These are phyloP conservation scores for Tetragonula carbonaria DNA, from an alignment of 2,888 invertebrate species.

Conservation along the genomic window DNA sequence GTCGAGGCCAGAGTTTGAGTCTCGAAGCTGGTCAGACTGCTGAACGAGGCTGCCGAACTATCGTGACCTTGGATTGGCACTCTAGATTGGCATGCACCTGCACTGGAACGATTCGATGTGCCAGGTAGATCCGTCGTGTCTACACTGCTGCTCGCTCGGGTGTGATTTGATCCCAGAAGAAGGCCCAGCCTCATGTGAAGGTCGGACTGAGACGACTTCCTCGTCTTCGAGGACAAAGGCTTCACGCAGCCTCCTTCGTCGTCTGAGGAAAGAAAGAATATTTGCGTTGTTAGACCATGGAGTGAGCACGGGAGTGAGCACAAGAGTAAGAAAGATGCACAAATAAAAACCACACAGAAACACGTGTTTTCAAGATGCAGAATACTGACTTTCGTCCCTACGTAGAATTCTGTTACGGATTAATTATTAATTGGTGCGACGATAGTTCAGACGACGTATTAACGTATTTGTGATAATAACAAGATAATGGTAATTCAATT, in stretches of 20 bases:
- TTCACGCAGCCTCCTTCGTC: slow-evolving; percentile 90
- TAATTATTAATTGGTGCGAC: not conserved
- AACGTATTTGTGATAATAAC: not conserved
- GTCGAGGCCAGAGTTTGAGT: slow-evolving; percentile 90
- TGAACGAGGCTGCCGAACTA: slow-evolving; percentile 84
- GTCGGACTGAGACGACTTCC: slow-evolving; percentile 89
- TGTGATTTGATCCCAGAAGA: slow-evolving; percentile 89
- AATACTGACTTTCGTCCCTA: not conserved
- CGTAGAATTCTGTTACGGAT: not conserved
- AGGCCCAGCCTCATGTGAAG: slow-evolving; percentile 93
- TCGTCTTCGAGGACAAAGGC: slow-evolving; percentile 84
- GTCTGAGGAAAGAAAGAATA: slow-evolving; percentile 84
- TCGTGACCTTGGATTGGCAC: slow-evolving; percentile 72
- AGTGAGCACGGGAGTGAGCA: accelerated
- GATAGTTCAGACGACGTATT: not conserved
- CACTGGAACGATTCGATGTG: slow-evolving; percentile 49
- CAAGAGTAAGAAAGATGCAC: slow-evolving; percentile 7
- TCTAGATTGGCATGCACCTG: slow-evolving; percentile 52
- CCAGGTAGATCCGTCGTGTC: slow-evolving; percentile 79
- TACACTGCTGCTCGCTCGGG: slow-evolving; percentile 83
- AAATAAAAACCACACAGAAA: slow-evolving; percentile 18
- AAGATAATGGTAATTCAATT: not conserved
- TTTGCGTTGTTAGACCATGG: not conserved
- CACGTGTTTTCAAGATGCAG: slow-evolving; percentile 46
- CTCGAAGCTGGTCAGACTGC: slow-evolving; percentile 86